Percentiles rank a stretch among this genome's conserved stretches.
Evolutionary conservation across 2,888 invertebrate genomes (phyloP).

Genomic region (Artemia sp.): DNA sequence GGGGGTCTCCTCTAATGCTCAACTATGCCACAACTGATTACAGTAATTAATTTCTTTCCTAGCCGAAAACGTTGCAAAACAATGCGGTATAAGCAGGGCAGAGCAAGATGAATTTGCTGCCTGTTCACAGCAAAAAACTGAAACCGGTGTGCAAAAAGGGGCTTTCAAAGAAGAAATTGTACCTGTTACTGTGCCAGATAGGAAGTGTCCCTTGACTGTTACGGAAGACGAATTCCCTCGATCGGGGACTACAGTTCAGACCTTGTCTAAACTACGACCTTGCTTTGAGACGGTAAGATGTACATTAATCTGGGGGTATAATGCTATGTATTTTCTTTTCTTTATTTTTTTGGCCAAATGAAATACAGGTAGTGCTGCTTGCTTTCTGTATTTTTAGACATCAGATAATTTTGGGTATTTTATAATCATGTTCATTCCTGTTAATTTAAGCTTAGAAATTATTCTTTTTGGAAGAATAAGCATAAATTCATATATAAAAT

Average conservation of each 20-base stretch:
- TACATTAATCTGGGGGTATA: not conserved
- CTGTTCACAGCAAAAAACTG: slow-evolving; percentile 47
- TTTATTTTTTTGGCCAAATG: not conserved
- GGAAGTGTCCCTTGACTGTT: slow-evolving; percentile 35
- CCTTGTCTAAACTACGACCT: slow-evolving; percentile 44
- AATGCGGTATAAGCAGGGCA: slow-evolving; percentile 44
- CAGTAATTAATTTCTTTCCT: slow-evolving; percentile 25
- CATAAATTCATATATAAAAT: no score
- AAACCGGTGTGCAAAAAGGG: slow-evolving; percentile 43
- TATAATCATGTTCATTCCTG: not conserved
- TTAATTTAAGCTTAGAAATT: not conserved
- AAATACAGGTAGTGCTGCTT: not conserved
- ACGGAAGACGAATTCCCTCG: slow-evolving; percentile 52
- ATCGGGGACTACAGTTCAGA: slow-evolving; percentile 42
- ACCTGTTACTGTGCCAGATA: slow-evolving; percentile 41
- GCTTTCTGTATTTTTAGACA: not conserved
- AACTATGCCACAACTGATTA: no score
- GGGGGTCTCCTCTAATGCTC: no score
- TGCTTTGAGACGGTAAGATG: slow-evolving; percentile 42
- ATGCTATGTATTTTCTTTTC: not conserved
- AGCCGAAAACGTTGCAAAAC: slow-evolving; percentile 58
- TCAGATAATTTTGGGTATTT: not conserved
- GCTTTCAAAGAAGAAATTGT: slow-evolving; percentile 53
- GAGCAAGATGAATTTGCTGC: slow-evolving; percentile 53
- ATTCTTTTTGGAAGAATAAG: no score